Base-by-base conservation (phyloP, 1,140 invertebrate species). In the Drosophila suzukii region DNA sequence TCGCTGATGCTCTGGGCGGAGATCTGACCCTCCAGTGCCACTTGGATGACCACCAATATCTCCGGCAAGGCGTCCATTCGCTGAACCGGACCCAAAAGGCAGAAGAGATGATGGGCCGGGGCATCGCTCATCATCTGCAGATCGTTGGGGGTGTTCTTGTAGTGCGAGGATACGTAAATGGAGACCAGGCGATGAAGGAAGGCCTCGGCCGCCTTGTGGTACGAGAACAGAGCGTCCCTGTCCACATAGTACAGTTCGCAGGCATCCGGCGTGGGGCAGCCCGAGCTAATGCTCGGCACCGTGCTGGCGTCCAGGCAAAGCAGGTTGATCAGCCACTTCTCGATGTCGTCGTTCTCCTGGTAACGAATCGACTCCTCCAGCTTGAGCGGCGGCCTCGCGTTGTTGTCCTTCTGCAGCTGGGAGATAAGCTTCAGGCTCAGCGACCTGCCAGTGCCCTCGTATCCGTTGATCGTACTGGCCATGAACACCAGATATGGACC, bases 71-170 rank as follows among this genome's bases (percentile, higher is more conserved):
- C 89, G 71, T 96, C 96, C 65, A 94, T 94, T 34, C 95, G 94
- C 6, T 95, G 93, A 77, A 96, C 94, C 1, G 98, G 98, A 0
- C 97, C 97, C 51, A 99, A 93, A 13, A 99, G 93, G 89, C 98
- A 98, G 93, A 99, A 99, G 17, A 99, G 92, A 93, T 99, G 97
- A 94, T 99, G 99, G 5, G 98, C 98, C 0, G 99, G 99, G 10
- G 99, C 98, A 94, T 99, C 99, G 11, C 98, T 98, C 93, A 99
- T 95, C 95, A 99, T 96, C 94, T 99, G 98, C 10, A 99, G 93
- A 94, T 99, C 99, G 94, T 99, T 99, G 1, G 99, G 99, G 60
- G 96, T 98, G 93, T 99, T 99, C 95, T 99, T 99, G 91, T 99
- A 99, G 94, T 99, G 99, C 12, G 98, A 99, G 0, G 99, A 95